A percentile compares a stretch with the other conserved stretches of the same genome.
These are phyloP conservation scores for Potamarius usumacintae DNA, from an alignment of 2,113 vertebrate species.

Conservation along the genomic window DNA sequence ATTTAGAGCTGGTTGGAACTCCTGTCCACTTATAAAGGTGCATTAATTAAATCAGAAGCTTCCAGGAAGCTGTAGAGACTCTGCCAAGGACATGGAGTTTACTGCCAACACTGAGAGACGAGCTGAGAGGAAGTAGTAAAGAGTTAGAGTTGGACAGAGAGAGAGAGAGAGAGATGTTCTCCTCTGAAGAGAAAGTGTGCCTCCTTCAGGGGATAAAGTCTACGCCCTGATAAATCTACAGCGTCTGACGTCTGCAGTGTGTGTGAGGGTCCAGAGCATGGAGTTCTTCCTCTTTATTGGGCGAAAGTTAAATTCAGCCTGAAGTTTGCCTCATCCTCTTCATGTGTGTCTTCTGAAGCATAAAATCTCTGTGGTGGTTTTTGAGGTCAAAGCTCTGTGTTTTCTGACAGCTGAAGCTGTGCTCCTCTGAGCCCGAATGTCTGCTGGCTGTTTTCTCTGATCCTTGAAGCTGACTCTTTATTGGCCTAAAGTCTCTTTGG, in stretches of 20 bases:
- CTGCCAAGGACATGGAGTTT: conserved; percentile 67
- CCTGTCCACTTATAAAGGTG: conserved; percentile 61
- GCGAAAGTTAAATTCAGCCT: neutral
- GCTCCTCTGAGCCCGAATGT: neutral
- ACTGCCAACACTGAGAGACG: conserved; percentile 57
- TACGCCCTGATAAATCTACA: neutral
- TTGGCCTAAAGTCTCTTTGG: neutral
- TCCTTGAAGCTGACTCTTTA: neutral
- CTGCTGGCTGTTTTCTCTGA: neutral
- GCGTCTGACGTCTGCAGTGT: neutral
- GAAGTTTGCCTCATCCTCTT: neutral
- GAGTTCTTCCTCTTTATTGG: neutral
- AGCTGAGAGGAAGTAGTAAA: neutral
- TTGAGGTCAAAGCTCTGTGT: neutral
- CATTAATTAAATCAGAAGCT: conserved; percentile 72
- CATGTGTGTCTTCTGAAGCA: neutral
- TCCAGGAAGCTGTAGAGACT: conserved; percentile 68
- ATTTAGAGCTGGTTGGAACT: conserved; percentile 19
- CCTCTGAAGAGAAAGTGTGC: neutral
- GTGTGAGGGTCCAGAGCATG: neutral
- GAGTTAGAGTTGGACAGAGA: neutral
- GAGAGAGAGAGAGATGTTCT: conserved; percentile 17
- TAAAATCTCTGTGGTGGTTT: neutral
- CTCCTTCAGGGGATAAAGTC: neutral
- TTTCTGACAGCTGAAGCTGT: neutral